A percentile compares a stretch with the other conserved stretches of the same genome.
phyloP scores from a whole-genome alignment of 2,797 vertebrate species.

The Neoniphon sammara region DNA sequence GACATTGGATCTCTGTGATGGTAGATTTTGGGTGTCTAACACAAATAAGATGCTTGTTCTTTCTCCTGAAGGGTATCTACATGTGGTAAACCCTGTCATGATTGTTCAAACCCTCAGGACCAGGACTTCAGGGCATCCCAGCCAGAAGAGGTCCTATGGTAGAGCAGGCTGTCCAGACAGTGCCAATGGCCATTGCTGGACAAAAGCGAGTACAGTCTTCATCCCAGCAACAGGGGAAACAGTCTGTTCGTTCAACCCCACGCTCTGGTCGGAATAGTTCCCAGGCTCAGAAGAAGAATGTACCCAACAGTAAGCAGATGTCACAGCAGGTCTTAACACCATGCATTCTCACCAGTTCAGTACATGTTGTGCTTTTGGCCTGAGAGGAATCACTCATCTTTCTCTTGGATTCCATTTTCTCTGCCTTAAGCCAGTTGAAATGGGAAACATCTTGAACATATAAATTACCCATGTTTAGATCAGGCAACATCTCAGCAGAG shows the following conservation, averaged over 20 bases:
- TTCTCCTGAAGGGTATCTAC: neutral
- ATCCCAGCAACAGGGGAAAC: slow-evolving; percentile 77
- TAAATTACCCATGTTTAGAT: slow-evolving; percentile 42
- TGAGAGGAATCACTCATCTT: too few relatives aligned
- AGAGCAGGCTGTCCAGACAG: slow-evolving; percentile 96
- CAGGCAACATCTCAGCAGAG: slow-evolving; percentile 67
- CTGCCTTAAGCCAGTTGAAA: neutral
- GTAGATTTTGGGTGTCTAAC: neutral
- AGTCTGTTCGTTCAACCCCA: slow-evolving; percentile 56
- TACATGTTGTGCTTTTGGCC: too few relatives aligned
- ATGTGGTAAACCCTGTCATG: neutral
- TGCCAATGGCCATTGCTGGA: slow-evolving; percentile 81
- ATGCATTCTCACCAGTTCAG: too few relatives aligned
- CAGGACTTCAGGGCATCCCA: slow-evolving; percentile 86
- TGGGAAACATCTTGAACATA: neutral
- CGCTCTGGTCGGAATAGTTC: slow-evolving; percentile 77
- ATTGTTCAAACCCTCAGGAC: slow-evolving; percentile 63
- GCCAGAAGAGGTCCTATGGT: slow-evolving; percentile 93
- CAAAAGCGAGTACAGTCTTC: slow-evolving; percentile 77
- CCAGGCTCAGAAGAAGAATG: slow-evolving; percentile 72
- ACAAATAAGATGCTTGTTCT: neutral
- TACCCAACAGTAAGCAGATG: slow-evolving; percentile 61
- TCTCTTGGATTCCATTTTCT: neutral
- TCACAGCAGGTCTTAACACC: neutral
- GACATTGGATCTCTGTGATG: neutral